Conservation (phyloP, 2,888 invertebrate species). For the Cephus spinipes region DNA sequence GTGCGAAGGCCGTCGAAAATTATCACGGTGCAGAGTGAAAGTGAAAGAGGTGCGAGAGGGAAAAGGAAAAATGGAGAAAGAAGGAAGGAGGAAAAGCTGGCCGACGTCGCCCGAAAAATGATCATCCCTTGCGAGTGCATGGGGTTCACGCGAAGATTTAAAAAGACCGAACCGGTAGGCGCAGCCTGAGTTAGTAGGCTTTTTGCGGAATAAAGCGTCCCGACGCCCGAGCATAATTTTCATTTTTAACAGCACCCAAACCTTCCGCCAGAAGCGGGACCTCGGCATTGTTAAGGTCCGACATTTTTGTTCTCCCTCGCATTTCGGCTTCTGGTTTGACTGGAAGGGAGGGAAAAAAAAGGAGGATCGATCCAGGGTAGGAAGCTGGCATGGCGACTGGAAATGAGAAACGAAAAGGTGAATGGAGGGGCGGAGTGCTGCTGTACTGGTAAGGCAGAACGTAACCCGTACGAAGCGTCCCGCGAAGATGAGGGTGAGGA, state of each 20-base stretch:
- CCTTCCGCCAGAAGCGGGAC: conserved; percentile 9
- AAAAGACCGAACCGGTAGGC: conserved; percentile 41
- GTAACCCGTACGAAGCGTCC: too few species aligned
- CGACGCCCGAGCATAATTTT: conserved; percentile 31
- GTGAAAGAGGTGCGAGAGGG: not conserved
- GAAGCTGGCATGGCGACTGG: not conserved
- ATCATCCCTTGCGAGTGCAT: conserved; percentile 21
- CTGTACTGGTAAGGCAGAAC: not conserved
- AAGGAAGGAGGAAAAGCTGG: not conserved
- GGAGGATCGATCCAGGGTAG: not conserved
- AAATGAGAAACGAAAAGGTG: not conserved
- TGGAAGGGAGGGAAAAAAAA: not conserved
- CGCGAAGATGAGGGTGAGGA: not conserved
- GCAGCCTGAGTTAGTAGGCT: conserved; percentile 37
- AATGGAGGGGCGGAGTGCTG: not conserved
- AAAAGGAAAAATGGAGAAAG: not conserved
- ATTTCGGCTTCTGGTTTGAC: not conserved
- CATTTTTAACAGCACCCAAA: conserved; percentile 15
- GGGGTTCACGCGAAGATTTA: conserved; percentile 41
- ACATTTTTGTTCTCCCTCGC: not conserved
- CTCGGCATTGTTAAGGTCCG: conserved; percentile 19
- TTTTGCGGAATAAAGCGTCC: conserved; percentile 40
- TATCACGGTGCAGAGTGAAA: not conserved
- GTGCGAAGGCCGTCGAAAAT: not conserved
- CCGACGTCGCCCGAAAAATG: not conserved